Evolutionary conservation across 2,797 vertebrate genomes (phyloP), one percentile per base, ranked within the genome.

Genomic region (Lates japonicus): DNA sequence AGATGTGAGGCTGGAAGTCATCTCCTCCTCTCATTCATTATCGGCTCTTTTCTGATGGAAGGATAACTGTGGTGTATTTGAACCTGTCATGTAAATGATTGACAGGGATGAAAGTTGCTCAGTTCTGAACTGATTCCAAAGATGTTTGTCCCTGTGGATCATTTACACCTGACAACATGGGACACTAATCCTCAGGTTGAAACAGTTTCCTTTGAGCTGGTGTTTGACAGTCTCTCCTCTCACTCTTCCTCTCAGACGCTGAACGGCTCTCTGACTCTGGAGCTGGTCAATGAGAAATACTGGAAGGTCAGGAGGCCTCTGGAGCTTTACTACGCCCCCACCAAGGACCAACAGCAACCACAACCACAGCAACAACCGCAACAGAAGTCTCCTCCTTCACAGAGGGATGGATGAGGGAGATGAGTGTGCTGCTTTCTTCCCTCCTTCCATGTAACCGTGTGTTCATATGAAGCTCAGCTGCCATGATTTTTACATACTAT

Each of bases 201-300:
- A n/a, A n/a, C n/a, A n/a, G n/a, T n/a, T n/a, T n/a, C n/a, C 37
- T 39, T 59, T 19, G 20, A 37, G 2, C 46, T 49, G 46, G 19
- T 5, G 13, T 29, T 7, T 7, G 52, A 29, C 12, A 29, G 11
- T 7, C 2, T 25, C n/a, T 25, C 44, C 12, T 22, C 14, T 39
- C 59, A 9, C n/a, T 44, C 41, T 39, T n/a, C 25, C 19, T 11
- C 31, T 22, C 63, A 98, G 97, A 97, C 96, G 1, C 94, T 98
- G 84, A 98, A 98, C 17, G 97, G 97, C 37, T 98, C 97, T 0
- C 93, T 97, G 90, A 97, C 97, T 9, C 92, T 98, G 91, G 97
- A 98, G 91, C 74, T 97, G 82, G 97, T 98, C 55, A 97, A 97
- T 5, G 97, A 98, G 93, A 98, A 98, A 71, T 98, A 96, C 92